A percentile compares a stretch with the other conserved stretches of the same genome.
These are phyloP conservation scores for Cryptocephalus moraei DNA, from an alignment of 2,888 invertebrate species.

Conservation along the genomic window DNA sequence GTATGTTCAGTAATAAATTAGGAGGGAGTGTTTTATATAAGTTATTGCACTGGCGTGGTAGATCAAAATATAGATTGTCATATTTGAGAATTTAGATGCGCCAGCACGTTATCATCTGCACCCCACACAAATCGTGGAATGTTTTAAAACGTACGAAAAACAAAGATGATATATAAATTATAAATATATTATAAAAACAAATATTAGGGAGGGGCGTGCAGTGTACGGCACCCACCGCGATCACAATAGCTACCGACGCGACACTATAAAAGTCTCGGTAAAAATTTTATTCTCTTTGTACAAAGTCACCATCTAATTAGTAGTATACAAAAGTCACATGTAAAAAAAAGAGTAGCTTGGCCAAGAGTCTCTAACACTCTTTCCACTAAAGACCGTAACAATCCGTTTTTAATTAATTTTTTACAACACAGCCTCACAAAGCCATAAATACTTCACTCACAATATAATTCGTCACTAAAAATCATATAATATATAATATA, in stretches of 20 bases:
- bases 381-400: constrained; percentile 26
- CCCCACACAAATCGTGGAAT: constrained; percentile 34
- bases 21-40: constrained; percentile 34
- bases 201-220: constrained; percentile 22
- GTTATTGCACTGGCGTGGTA: constrained; percentile 37
- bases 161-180: constrained; percentile 37
- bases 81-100: constrained; percentile 17
- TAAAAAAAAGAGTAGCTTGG: not conserved
- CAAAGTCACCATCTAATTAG: constrained; percentile 18
- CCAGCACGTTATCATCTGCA: constrained; percentile 22
- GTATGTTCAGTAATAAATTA: constrained; percentile 34
- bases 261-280: constrained; percentile 32
- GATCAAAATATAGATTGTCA: constrained; percentile 27
- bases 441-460: constrained; percentile 37
- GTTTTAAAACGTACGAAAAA: constrained; percentile 29
- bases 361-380: not conserved
- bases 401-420: constrained; percentile 34
- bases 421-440: constrained; percentile 48
- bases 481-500: constrained; percentile 19
- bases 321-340: constrained; percentile 2
- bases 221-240: constrained; percentile 17
- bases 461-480: constrained; percentile 13
- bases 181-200: constrained; percentile 38
- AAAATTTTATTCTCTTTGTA: constrained; percentile 27
- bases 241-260: constrained; percentile 38